Evolutionary conservation across 2,797 vertebrate species (phyloP).

Genomic region (Champsocephalus gunnari): DNA sequence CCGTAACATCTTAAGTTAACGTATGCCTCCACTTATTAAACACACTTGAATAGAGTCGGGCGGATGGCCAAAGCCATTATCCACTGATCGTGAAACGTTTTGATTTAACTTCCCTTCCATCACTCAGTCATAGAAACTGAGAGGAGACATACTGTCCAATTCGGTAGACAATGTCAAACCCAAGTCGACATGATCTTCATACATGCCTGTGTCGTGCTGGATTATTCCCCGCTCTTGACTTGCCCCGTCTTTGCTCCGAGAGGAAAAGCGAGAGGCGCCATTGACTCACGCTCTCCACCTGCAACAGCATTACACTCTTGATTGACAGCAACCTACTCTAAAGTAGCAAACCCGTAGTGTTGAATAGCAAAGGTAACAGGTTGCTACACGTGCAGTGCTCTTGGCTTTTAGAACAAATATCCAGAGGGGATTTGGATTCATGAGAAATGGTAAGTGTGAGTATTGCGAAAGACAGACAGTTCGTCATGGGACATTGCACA

Average conservation of each 20-base stretch:
- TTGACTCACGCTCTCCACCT: conserved; percentile 52
- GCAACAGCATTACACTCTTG: conserved; percentile 49
- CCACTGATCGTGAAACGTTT: no score
- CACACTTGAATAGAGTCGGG: neutral
- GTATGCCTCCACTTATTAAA: conserved; percentile 4
- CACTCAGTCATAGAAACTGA: no score
- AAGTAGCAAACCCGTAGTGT: neutral
- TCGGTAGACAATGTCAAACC: no score
- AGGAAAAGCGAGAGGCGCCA: conserved; percentile 34
- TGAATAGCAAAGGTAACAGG: conserved; percentile 50
- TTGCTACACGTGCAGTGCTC: conserved; percentile 36
- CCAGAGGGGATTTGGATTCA: conserved; percentile 34
- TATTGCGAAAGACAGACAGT: conserved; percentile 40
- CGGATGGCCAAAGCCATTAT: no score
- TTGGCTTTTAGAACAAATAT: conserved; percentile 48
- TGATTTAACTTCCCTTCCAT: no score
- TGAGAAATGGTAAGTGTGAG: conserved; percentile 18
- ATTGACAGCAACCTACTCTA: conserved; percentile 44
- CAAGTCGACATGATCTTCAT: conserved; percentile 18
- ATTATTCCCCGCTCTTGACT: conserved; percentile 53
- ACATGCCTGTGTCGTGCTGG: conserved; percentile 19
- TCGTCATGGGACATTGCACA: conserved; percentile 23
- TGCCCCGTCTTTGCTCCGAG: conserved; percentile 5
- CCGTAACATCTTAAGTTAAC: neutral
- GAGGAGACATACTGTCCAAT: no score